Conservation (phyloP, 2,113 vertebrate species). For the Mola mola region DNA sequence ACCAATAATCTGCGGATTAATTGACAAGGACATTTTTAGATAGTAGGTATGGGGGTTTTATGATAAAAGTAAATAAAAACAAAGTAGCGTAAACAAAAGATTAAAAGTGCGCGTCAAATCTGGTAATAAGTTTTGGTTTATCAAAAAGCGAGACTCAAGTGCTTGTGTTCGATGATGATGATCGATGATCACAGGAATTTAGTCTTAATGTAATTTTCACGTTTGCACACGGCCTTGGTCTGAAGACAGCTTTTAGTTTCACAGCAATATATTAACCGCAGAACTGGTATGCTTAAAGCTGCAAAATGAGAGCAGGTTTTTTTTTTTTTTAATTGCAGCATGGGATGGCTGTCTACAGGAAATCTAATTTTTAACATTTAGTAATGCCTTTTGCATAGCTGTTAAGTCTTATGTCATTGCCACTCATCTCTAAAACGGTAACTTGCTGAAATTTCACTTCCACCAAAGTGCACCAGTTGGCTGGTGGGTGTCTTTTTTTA, state of each 20-base stretch:
- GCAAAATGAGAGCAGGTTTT: background rate
- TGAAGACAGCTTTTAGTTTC: background rate
- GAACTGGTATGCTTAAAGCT: background rate
- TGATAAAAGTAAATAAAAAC: too few relatives aligned
- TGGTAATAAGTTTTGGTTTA: too few relatives aligned
- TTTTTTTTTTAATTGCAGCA: background rate
- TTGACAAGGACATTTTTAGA: too few relatives aligned
- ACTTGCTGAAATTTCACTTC: constrained; percentile 9
- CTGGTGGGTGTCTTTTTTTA: constrained; percentile 20
- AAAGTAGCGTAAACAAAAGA: too few relatives aligned
- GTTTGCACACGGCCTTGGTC: background rate
- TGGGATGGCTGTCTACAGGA: background rate
- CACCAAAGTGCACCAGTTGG: constrained; percentile 1
- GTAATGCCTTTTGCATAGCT: background rate
- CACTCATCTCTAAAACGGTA: constrained; percentile 2
- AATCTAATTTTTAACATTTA: background rate
- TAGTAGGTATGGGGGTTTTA: too few relatives aligned
- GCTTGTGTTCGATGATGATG: background rate
- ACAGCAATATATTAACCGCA: background rate
- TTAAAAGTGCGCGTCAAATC: too few relatives aligned
- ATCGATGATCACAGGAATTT: too few relatives aligned
- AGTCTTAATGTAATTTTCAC: background rate
- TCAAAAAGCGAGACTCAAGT: background rate
- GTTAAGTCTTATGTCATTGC: background rate
- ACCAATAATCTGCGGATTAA: too few relatives aligned